A percentile compares a stretch with the other conserved stretches of the same genome.
Conservation (phyloP, 2,888 invertebrate species). For the Liposcelis brunnea region DNA sequence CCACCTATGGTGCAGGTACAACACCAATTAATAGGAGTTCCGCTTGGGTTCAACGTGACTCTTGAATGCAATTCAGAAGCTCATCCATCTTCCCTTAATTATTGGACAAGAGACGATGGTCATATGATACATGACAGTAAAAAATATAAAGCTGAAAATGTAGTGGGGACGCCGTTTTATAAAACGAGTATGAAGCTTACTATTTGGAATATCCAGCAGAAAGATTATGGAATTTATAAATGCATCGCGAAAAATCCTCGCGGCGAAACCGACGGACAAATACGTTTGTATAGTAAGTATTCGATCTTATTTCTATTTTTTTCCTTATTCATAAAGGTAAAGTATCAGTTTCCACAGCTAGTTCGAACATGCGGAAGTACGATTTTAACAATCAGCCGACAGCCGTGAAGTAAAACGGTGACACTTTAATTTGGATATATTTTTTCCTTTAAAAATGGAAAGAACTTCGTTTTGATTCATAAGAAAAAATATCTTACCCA, state of each 20-base stretch:
- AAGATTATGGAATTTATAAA: constrained; percentile 76
- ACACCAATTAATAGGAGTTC: constrained; percentile 75
- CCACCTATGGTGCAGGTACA: constrained; percentile 87
- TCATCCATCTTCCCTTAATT: constrained; percentile 77
- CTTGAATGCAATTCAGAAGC: constrained; percentile 82
- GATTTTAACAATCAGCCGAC: no score
- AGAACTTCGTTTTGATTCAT: no score
- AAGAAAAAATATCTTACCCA: no score
- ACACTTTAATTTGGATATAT: no score
- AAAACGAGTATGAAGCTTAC: constrained; percentile 77
- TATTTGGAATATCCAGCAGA: constrained; percentile 51
- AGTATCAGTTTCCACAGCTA: no score
- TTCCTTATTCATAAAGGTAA: no score
- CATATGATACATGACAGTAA: constrained; percentile 74
- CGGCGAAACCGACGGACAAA: constrained; percentile 78
- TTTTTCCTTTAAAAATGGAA: no score
- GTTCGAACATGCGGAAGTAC: no score
- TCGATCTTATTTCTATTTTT: no score
- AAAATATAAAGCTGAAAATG: constrained; percentile 43
- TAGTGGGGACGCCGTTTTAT: constrained; percentile 32
- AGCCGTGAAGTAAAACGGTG: no score
- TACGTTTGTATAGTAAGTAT: constrained; percentile 72
- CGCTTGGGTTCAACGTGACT: constrained; percentile 63
- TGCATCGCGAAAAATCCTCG: constrained; percentile 81
- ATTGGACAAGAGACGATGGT: constrained; percentile 75